Base-by-base conservation (phyloP, 2,113 vertebrate species). In the Gobius niger region DNA sequence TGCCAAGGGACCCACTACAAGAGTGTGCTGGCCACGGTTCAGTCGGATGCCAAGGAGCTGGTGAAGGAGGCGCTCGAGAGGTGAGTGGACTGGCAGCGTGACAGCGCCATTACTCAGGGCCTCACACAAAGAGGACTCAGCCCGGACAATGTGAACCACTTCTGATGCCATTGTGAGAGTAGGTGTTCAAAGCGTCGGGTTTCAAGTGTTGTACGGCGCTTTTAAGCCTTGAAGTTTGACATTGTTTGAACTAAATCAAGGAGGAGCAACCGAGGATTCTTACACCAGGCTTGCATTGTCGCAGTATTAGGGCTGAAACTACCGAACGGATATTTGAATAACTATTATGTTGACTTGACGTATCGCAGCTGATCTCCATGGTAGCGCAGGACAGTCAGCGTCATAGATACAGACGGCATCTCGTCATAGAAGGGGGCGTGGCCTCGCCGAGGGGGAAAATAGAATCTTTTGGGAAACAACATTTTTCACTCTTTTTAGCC, bases 1-100 rank as follows among this genome's bases (percentile, higher is more conserved):
- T 92, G 93, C 52, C 86, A 92, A 14, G 93, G 92, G 40, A 81
- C 93, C 41, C 87, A 93, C 80, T 93, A 94, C 69, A 93, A 93
- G 83, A 93, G 92, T 0, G 92, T 93, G 67, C 74, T 93, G 77
- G 93, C 93, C 72, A 93, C 92, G 10, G 84, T 76, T 3, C 89
- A 87, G 72, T 93, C 93, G 81, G 89, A 72, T 3, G 91, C 92
- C 3, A 91, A 90, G 73, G 91, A 93, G 24, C 90, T 94, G 73
- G 88, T 94, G 68, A 92, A 90, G 72, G 93, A 94, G 71, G 93
- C 93, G 7, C 62, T 94, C 65, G 93, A 93, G 75, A 92, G 93
- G 93, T 92, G 72, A 87, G 82, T 9, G 60, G 11, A 10, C 60
- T 11, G 41, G 60, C 56, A 42, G 8, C 34, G 13, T 7, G 54